Evolutionary conservation across 1,140 invertebrate genomes (phyloP).

Genomic region (Dreissena rostriformis): DNA sequence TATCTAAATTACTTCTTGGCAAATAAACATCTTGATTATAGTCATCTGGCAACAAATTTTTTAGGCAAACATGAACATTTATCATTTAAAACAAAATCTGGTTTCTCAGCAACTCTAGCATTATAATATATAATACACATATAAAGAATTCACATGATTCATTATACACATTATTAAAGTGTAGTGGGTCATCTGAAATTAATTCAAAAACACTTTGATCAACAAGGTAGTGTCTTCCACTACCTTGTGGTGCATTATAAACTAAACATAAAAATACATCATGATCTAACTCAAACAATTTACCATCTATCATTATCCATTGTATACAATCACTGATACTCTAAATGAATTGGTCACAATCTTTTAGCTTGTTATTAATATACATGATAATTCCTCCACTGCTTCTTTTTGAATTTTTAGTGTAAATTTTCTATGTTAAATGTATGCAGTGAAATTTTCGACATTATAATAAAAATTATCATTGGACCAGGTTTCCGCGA

Average conservation of each 20-base stretch:
- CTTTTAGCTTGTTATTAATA: slow-evolving; percentile 2
- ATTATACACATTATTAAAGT: neutral
- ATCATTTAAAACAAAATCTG: slow-evolving; percentile 25
- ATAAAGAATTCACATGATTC: slow-evolving; percentile 5
- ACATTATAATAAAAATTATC: slow-evolving; percentile 26
- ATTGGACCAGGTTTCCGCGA: slow-evolving; percentile 32
- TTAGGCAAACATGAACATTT: neutral
- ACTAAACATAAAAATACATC: slow-evolving; percentile 29
- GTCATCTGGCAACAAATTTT: slow-evolving; percentile 36
- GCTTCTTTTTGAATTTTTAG: slow-evolving; percentile 8
- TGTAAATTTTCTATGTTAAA: slow-evolving; percentile 13
- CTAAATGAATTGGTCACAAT: slow-evolving; percentile 17
- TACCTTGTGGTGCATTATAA: slow-evolving; percentile 33
- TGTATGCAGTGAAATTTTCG: slow-evolving; percentile 1
- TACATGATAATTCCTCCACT: slow-evolving; percentile 34
- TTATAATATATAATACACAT: neutral
- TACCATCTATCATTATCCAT: slow-evolving; percentile 22
- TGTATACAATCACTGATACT: neutral
- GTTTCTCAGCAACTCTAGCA: neutral
- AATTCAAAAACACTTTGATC: slow-evolving; percentile 24
- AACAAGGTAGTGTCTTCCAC: slow-evolving; percentile 8
- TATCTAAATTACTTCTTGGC: slow-evolving; percentile 19
- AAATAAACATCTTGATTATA: slow-evolving; percentile 18
- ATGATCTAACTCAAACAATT: slow-evolving; percentile 9
- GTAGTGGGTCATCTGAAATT: neutral